Evolutionary conservation across 1,140 invertebrate species (phyloP), one percentile per base, ranked within the genome.

Genomic region (Meloidogyne floridensis): DNA sequence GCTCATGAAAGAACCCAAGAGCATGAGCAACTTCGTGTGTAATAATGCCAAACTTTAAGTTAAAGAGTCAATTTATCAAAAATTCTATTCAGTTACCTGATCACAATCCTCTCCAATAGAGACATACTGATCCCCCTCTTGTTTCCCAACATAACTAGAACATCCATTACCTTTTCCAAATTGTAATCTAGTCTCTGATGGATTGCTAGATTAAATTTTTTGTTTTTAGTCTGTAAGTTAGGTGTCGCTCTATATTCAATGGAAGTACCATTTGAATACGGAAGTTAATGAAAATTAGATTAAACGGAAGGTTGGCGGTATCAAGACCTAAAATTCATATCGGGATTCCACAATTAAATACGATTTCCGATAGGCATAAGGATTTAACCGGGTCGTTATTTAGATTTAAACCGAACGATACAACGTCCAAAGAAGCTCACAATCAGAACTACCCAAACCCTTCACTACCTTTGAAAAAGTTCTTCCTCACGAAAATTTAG

Each of bases 1-100:
- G 81, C 32, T 47, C 81, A 65, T 82, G 81, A 81, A 69, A 84
- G 13, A 82, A 82, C 13, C 81, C 81, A 9, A 82, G 51, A 6
- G 81, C 81, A 72, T 82, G 81, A 20, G 82, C 81, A 15, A 82
- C 56, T 84, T 82, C 81, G 42, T 82, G 81, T 3, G 81, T 75
- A 5, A 75, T 78, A 15, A 80, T 56, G 18, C 47, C 80, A 73
- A 81, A 83, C 81, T 83, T 0, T 0, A 18, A 82, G 75, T 6
- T 15, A 15, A 4, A 43, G 13, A 43, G 20, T 32, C n/a, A 15
- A n/a, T 81, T 51, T 54, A 15, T n/a, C 83, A 69, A 9, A 9
- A 81, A 53, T 51, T 54, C 11, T 6, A 13, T 2, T 4, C 5
- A 77, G 3, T 59, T 18, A 82, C 80, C 5, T 82, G 81, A 83